These are phyloP conservation scores for Aethes cnicana DNA, from an alignment of 2,888 invertebrate species.

Conservation along the genomic window DNA sequence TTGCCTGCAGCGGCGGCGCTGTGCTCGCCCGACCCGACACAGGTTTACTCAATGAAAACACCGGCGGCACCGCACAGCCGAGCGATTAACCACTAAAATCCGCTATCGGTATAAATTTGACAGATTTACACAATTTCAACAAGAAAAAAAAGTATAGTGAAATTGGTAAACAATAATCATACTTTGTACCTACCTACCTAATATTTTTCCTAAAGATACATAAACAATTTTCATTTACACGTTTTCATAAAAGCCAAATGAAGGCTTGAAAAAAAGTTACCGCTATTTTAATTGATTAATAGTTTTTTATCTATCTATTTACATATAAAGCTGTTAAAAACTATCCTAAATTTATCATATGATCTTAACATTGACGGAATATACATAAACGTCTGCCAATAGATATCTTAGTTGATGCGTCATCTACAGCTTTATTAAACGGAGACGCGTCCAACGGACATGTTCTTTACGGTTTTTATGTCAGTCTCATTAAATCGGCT, in stretches of 20 bases:
- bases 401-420: constrained; percentile 67
- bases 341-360: constrained; percentile 15
- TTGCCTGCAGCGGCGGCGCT: constrained; percentile 49
- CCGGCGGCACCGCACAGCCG: constrained; percentile 49
- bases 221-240: no score
- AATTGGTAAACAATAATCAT: no score
- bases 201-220: no score
- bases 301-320: background rate
- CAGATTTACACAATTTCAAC: background rate
- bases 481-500: constrained; percentile 47
- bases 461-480: constrained; percentile 54
- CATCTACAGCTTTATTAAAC: constrained; percentile 52
- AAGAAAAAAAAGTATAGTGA: no score
- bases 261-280: no score
- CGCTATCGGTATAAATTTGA: constrained; percentile 15
- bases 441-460: constrained; percentile 49
- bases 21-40: constrained; percentile 57
- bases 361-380: constrained; percentile 25
- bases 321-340: background rate
- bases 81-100: no score
- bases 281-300: background rate
- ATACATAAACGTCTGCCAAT: constrained; percentile 44
- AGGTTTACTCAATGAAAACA: constrained; percentile 74
- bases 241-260: no score
- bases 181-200: no score